Evolutionary conservation across 2,888 invertebrate genomes (phyloP).

Genomic region (Thecophora atra): DNA sequence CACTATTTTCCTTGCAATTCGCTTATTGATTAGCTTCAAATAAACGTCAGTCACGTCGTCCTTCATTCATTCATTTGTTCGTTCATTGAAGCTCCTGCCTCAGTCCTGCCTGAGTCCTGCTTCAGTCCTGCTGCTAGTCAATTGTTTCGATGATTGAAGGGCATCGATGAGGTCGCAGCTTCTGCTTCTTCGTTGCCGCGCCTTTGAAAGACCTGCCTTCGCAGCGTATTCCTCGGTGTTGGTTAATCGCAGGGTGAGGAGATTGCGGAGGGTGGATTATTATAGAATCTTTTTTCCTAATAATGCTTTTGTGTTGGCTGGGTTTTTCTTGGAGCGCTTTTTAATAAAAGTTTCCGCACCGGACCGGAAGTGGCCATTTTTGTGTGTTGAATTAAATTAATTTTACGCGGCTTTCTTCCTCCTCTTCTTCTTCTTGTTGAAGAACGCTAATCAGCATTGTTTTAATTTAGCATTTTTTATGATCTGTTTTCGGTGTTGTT

Average conservation of each 20-base stretch:
- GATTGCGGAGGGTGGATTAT: background rate
- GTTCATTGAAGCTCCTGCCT: constrained; percentile 20
- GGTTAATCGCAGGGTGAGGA: constrained; percentile 35
- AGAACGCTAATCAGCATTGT: constrained; percentile 49
- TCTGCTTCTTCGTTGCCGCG: constrained; percentile 3
- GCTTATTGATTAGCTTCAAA: constrained; percentile 51
- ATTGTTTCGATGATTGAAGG: constrained; percentile 37
- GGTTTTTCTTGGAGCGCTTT: constrained; percentile 29
- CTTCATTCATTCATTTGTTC: constrained; percentile 32
- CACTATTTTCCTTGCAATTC: constrained; percentile 44
- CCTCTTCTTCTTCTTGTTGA: background rate
- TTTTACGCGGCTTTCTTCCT: constrained; percentile 41
- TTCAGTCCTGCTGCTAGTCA: constrained; percentile 31
- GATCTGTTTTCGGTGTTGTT: constrained; percentile 4
- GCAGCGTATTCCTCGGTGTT: constrained; percentile 28
- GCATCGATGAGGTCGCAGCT: constrained; percentile 25
- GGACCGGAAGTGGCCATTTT: constrained; percentile 53
- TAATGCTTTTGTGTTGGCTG: constrained; percentile 31
- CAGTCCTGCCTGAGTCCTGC: background rate
- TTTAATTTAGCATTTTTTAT: constrained; percentile 37
- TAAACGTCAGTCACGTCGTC: constrained; percentile 44
- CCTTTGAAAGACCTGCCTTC: constrained; percentile 33
- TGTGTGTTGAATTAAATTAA: constrained; percentile 54
- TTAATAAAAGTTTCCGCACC: constrained; percentile 40
- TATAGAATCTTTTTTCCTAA: constrained; percentile 35